phyloP scores from a whole-genome alignment of 2,797 vertebrate genomes.

The Chiloscyllium punctatum region DNA sequence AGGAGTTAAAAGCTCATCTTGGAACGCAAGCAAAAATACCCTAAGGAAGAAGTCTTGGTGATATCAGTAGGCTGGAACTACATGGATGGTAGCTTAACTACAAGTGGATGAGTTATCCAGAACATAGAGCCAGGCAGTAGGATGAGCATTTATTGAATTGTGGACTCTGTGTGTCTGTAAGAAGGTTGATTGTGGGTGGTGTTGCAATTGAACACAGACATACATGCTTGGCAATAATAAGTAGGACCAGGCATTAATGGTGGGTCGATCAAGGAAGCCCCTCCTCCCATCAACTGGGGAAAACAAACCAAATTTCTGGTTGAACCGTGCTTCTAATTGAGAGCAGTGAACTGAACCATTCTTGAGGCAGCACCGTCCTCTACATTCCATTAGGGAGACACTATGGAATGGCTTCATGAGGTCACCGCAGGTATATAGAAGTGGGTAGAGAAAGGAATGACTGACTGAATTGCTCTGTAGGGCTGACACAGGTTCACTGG shows the following conservation, averaged over 20 bases:
- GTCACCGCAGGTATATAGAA: too few species aligned
- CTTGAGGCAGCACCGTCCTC: not conserved
- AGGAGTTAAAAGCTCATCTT: too few species aligned
- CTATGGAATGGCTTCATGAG: not conserved
- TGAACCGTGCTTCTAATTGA: too few species aligned
- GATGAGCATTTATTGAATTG: not conserved
- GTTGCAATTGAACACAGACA: not conserved
- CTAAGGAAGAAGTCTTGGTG: not conserved
- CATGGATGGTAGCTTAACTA: too few species aligned
- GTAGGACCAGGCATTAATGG: not conserved
- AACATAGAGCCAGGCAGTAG: not conserved
- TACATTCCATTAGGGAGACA: not conserved
- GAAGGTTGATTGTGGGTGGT: not conserved
- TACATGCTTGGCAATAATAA: not conserved
- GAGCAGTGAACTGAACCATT: not conserved
- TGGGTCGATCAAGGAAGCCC: too few species aligned
- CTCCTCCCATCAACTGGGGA: too few species aligned
- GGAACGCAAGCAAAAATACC: too few species aligned
- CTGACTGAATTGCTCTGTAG: too few species aligned
- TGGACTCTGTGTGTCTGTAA: too few species aligned
- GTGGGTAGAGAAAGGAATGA: too few species aligned
- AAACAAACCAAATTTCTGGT: not conserved
- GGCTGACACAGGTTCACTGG: too few species aligned
- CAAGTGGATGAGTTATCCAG: not conserved
- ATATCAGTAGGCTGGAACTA: not conserved